These are phyloP conservation scores for Halichoeres trimaculatus DNA, from an alignment of 2,113 vertebrate genomes.

Conservation along the genomic window DNA sequence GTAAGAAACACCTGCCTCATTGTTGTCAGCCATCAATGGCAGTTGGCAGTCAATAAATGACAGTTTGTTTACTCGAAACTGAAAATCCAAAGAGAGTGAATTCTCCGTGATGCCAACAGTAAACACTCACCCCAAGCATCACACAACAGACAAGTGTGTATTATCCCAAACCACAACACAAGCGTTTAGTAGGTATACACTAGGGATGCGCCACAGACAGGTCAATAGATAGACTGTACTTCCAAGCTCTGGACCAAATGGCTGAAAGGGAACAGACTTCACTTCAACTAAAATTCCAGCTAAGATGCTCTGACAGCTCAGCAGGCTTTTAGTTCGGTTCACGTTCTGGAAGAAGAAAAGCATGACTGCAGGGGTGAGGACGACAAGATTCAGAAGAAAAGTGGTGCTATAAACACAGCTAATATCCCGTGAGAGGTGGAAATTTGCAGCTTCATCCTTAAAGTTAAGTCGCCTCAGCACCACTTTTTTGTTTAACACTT, in stretches of 20 bases:
- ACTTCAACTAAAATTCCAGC: conserved; percentile 69
- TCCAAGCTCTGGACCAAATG: conserved; percentile 65
- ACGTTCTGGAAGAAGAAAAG: conserved; percentile 47
- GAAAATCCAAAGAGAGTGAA: conserved; percentile 51
- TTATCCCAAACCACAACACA: conserved; percentile 58
- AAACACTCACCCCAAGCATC: conserved; percentile 53
- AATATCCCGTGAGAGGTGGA: conserved; percentile 74
- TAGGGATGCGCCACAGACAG: conserved; percentile 49
- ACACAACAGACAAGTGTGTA: conserved; percentile 48
- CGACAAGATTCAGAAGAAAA: conserved; percentile 70
- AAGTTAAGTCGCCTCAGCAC: conserved; percentile 19
- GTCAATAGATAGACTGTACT: conserved; percentile 67
- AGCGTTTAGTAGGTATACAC: conserved; percentile 32
- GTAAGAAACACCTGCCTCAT: not conserved
- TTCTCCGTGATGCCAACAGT: conserved; percentile 35
- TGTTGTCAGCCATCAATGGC: conserved; percentile 4
- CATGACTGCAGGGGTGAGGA: conserved; percentile 62
- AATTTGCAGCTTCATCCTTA: conserved; percentile 54
- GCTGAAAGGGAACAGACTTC: conserved; percentile 72
- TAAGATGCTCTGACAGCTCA: conserved; percentile 67
- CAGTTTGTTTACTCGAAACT: conserved; percentile 11
- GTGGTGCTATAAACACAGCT: conserved; percentile 57
- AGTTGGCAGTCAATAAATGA: too few relatives aligned
- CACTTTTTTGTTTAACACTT: not conserved
- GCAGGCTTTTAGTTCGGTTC: conserved; percentile 54